Evolutionary conservation across 2,113 vertebrate genomes (phyloP).

Genomic region (Petroica traversi): DNA sequence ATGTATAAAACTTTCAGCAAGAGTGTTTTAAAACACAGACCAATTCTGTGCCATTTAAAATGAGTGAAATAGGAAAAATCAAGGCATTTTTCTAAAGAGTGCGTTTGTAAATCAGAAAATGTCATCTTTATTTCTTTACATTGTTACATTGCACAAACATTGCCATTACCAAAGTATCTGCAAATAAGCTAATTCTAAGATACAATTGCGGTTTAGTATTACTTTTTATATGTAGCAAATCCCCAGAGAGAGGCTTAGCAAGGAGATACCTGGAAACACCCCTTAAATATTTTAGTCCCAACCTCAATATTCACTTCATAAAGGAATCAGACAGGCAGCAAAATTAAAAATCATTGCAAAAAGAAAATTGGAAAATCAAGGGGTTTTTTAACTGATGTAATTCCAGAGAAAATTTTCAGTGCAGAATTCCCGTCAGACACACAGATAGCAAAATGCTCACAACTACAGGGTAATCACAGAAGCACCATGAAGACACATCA

Average conservation of each 20-base stretch:
- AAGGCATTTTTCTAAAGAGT: neutral
- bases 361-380: neutral
- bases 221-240: neutral
- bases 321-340: neutral
- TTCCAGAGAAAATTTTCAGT: neutral
- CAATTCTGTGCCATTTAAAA: neutral
- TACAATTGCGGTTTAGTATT: neutral
- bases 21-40: neutral
- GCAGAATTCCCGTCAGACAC: neutral
- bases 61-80: neutral
- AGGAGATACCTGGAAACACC: neutral
- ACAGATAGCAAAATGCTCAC: neutral
- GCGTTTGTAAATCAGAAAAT: neutral
- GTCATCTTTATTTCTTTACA: neutral
- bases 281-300: neutral
- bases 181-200: neutral
- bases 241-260: neutral
- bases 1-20: conserved; percentile 32
- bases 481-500: neutral
- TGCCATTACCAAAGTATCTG: neutral
- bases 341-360: neutral
- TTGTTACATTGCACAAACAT: neutral
- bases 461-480: neutral
- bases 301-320: neutral
- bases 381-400: accelerated